Base-by-base conservation (phyloP, 1,140 invertebrate genomes). In the Drosophila ercepeae region DNA sequence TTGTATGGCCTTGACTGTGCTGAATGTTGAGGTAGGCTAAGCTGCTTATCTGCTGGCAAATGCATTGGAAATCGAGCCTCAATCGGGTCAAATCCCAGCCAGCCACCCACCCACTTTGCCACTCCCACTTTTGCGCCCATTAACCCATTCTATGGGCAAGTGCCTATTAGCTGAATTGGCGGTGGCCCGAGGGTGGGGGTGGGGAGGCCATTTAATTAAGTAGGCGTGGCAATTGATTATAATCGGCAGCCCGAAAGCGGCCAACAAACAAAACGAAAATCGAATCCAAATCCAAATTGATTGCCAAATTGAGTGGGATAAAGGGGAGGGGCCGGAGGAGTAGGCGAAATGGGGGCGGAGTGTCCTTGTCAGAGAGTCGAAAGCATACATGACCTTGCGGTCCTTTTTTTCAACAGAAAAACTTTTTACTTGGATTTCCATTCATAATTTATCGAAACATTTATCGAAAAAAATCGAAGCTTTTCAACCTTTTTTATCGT, bases 271-370 rank as follows among this genome's bases (percentile, higher is more conserved):
- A 78, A 63, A 72, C 53, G 45, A 72, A 75, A 75, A 71, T 14
- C 13, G 14, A 78, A 67, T 69, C 59, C 65, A 83, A 84, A 75
- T 78, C 70, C 75, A 84, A 83, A 84, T 83, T 84, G 79, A 83
- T 86, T 84, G 81, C 61, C 65, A 69, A 86, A 72, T 46, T 60
- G 76, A 72, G 53, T 14, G 19, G 55, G 23, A n/a, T n/a, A n/a
- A 63, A 18, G 34, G 6, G 55, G 11, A 63, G n/a, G 67, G 18
- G 19, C 8, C 27, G 13, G 18, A 7, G 6, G 27, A 8, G 27
- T 8, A 8, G 27, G 32, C 2, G 21, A 21, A n/a, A n/a, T n/a
- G n/a, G n/a, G 21, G 21, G 21, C 21, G 21, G 21, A 21, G 21
- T 21, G 4, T 21, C 21, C 21, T 21, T 21, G 21, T 21, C 21